Conservation (phyloP, 2,888 invertebrate genomes). For the Thereva unica region DNA sequence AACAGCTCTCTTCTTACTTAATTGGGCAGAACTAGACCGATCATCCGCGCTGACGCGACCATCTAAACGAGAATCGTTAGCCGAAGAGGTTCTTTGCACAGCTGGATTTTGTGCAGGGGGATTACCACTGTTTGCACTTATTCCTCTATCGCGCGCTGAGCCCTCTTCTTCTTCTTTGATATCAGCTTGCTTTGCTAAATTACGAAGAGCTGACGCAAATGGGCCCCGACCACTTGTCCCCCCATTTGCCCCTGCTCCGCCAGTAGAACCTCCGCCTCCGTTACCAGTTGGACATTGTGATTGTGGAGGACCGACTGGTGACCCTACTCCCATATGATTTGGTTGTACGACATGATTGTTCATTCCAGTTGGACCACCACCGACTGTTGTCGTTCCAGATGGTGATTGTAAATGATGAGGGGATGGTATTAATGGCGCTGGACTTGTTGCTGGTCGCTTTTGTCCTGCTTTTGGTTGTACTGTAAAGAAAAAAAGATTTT, state of each 20-base stretch:
- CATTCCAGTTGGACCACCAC: constrained; percentile 43
- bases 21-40: constrained; percentile 44
- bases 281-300: constrained; percentile 38
- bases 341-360: constrained; percentile 49
- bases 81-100: constrained; percentile 42
- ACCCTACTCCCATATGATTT: constrained; percentile 52
- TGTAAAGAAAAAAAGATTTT: constrained; percentile 44
- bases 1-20: constrained; percentile 37
- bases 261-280: constrained; percentile 37
- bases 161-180: constrained; percentile 70
- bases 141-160: constrained; percentile 47
- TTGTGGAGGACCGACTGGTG: constrained; percentile 36
- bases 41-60: constrained; percentile 44
- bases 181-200: constrained; percentile 89
- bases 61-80: constrained; percentile 43
- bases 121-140: constrained; percentile 49
- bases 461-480: constrained; percentile 58
- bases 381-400: constrained; percentile 43
- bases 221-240: constrained; percentile 67
- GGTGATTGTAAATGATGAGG: constrained; percentile 56
- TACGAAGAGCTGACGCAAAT: constrained; percentile 88
- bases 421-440: constrained; percentile 55
- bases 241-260: constrained; percentile 48
- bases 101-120: constrained; percentile 43
- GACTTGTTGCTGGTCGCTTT: constrained; percentile 57